Conservation (phyloP, 2,888 invertebrate species). For the Ichneumoninae sp. region DNA sequence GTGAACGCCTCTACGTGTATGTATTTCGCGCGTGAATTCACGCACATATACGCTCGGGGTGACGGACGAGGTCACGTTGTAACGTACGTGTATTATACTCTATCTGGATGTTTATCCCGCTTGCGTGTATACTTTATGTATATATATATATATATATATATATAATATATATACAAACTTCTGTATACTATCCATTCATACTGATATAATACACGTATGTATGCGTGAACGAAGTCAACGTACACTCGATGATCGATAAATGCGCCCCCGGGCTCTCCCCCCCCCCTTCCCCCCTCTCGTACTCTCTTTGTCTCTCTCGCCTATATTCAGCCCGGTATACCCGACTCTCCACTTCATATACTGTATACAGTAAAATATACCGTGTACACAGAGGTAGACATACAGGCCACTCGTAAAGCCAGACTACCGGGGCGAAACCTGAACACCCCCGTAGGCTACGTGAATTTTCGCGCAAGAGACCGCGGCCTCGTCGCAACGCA, state of each 20-base stretch:
- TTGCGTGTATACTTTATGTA: background rate
- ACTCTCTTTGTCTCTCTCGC: background rate
- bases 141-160: background rate
- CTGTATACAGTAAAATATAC: conserved; percentile 7
- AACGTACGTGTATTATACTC: conserved; percentile 35
- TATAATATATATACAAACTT: background rate
- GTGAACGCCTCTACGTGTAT: background rate
- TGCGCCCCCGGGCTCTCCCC: conserved; percentile 31
- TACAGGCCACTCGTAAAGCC: conserved; percentile 35
- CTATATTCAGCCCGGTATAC: background rate
- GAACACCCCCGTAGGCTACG: conserved; percentile 19
- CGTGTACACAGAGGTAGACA: background rate
- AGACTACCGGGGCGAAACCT: conserved; percentile 16
- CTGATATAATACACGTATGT: conserved; percentile 35
- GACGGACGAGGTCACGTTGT: conserved; percentile 29
- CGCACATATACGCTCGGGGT: background rate
- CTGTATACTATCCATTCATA: background rate
- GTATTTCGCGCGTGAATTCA: conserved; percentile 34
- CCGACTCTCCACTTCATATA: background rate
- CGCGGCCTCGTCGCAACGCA: conserved; percentile 43
- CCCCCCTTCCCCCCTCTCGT: background rate
- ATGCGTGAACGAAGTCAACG: conserved; percentile 55
- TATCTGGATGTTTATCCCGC: conserved; percentile 13
- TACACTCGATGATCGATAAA: conserved; percentile 63
- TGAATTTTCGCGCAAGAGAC: conserved; percentile 47